Evolutionary conservation across 2,888 invertebrate species (phyloP).

Genomic region (Rhaphigaster nebulosa): DNA sequence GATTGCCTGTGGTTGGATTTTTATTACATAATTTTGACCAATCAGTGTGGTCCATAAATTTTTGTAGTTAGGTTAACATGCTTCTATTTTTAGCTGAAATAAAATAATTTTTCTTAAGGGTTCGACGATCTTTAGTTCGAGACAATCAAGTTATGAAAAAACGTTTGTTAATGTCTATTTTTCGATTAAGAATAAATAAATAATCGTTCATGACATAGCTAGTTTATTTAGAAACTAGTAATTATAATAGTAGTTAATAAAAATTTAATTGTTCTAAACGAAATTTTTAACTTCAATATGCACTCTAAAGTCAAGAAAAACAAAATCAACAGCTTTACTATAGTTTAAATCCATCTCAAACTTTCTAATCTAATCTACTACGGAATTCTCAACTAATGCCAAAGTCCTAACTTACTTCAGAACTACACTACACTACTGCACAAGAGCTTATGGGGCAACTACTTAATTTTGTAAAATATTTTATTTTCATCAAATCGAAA

Average conservation of each 20-base stretch:
- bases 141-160: too few species aligned
- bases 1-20: too few species aligned
- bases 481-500: background rate
- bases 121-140: too few species aligned
- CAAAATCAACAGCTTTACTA: background rate
- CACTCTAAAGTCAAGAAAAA: background rate
- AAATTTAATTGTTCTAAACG: background rate
- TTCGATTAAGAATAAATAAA: too few species aligned
- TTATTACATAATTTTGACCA: too few species aligned
- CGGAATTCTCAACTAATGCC: constrained; percentile 8
- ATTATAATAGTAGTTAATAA: background rate
- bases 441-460: background rate
- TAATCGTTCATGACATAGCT: too few species aligned
- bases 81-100: too few species aligned
- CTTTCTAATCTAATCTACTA: constrained; percentile 27
- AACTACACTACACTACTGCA: constrained; percentile 10
- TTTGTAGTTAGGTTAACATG: too few species aligned
- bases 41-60: too few species aligned
- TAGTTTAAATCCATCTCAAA: background rate
- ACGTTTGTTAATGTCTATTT: too few species aligned
- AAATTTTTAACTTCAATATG: background rate
- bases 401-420: constrained; percentile 6
- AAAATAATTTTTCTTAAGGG: too few species aligned
- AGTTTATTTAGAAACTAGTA: too few species aligned
- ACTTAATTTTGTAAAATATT: background rate